These are phyloP conservation scores for Ellobium chinense DNA, from an alignment of 2,888 invertebrate species.

Conservation along the genomic window DNA sequence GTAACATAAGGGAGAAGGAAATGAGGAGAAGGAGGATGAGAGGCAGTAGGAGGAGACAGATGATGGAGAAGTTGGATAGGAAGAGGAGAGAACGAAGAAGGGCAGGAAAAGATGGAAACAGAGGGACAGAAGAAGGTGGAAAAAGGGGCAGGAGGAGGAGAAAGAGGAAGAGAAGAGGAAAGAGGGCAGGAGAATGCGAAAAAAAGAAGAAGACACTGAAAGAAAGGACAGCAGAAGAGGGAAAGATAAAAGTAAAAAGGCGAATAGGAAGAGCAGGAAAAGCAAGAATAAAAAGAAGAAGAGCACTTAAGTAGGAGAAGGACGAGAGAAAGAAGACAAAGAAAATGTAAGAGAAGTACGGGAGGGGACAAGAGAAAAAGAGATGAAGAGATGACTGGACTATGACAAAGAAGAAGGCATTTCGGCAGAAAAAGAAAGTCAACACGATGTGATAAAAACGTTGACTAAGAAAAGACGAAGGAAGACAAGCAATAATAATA, in stretches of 20 bases:
- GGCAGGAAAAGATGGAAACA: too few relatives aligned
- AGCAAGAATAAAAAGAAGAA: background rate
- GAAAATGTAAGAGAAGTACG: background rate
- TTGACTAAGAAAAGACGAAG: background rate
- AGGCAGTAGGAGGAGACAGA: too few relatives aligned
- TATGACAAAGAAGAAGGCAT: background rate
- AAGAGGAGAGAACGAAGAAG: too few relatives aligned
- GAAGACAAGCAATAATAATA: background rate
- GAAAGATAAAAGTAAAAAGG: background rate
- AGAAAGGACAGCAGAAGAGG: background rate
- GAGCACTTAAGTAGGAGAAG: background rate
- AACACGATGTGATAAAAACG: too few relatives aligned
- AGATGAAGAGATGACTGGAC: background rate
- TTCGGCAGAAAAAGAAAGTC: too few relatives aligned
- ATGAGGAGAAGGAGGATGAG: too few relatives aligned
- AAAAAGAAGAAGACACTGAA: constrained; percentile 11
- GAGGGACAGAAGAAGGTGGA: too few relatives aligned
- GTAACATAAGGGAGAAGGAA: constrained; percentile 34
- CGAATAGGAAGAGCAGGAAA: background rate
- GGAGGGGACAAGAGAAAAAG: background rate
- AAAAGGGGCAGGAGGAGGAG: constrained; percentile 46
- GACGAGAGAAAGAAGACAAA: background rate
- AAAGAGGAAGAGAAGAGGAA: constrained; percentile 43
- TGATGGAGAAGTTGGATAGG: too few relatives aligned
- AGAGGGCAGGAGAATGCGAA: constrained; percentile 35